Evolutionary conservation across 2,888 invertebrate species (phyloP).

Genomic region (Embidobia sp.): DNA sequence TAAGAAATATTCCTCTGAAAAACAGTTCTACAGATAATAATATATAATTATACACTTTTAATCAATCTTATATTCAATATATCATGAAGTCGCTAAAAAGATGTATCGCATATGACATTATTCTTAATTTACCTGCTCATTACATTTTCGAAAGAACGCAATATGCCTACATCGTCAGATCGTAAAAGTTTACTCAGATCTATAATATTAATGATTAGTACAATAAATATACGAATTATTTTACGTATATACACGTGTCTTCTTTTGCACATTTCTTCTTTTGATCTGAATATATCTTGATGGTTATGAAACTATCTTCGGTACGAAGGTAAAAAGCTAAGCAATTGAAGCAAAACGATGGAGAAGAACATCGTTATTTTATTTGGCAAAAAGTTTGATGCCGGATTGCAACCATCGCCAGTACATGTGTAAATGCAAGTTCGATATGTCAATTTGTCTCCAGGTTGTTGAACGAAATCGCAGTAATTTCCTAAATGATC

Average conservation of each 20-base stretch:
- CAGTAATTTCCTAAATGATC: conserved; percentile 94
- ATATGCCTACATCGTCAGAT: neutral
- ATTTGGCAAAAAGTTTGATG: conserved; percentile 70
- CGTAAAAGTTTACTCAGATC: conserved; percentile 16
- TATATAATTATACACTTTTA: too few relatives aligned
- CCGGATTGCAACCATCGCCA: conserved; percentile 91
- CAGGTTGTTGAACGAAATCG: conserved; percentile 91
- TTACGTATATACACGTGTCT: conserved; percentile 14
- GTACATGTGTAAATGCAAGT: conserved; percentile 94
- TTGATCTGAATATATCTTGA: neutral
- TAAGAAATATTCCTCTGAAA: too few relatives aligned
- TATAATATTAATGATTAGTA: conserved; percentile 14
- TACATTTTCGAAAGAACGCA: neutral
- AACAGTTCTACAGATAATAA: too few relatives aligned
- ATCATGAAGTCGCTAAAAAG: too few relatives aligned
- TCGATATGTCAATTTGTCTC: conserved; percentile 92
- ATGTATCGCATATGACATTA: too few relatives aligned
- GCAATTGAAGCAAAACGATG: conserved; percentile 14
- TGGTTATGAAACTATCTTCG: conserved; percentile 5
- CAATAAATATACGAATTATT: conserved; percentile 26
- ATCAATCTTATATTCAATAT: too few relatives aligned
- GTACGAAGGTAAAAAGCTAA: neutral
- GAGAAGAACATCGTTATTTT: conserved; percentile 21
- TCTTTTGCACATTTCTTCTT: conserved; percentile 3
- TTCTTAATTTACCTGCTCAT: too few relatives aligned